Evolutionary conservation across 1,140 invertebrate species (phyloP).

Genomic region (Magallana ariakensis): DNA sequence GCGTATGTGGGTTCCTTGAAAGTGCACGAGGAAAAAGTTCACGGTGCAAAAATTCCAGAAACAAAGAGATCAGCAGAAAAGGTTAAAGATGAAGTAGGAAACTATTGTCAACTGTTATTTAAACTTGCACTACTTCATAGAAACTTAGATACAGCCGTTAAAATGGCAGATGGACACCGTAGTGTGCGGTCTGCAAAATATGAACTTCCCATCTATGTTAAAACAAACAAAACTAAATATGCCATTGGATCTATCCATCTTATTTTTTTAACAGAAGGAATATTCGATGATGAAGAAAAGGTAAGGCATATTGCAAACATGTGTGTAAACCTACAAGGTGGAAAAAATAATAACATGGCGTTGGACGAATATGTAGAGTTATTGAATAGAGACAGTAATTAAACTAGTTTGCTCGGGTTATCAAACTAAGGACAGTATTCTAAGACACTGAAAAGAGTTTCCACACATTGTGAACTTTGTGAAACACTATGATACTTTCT

Average conservation of each 20-base stretch:
- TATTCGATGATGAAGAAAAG: neutral
- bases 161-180: slow-evolving; percentile 41
- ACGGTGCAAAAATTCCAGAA: no score
- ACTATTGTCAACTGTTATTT: no score
- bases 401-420: slow-evolving; percentile 13
- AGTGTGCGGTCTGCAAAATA: slow-evolving; percentile 44
- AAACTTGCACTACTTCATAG: slow-evolving; percentile 27
- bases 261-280: neutral
- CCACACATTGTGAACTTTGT: slow-evolving; percentile 32
- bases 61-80: no score
- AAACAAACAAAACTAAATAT: slow-evolving; percentile 53
- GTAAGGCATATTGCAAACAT: slow-evolving; percentile 39
- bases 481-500: slow-evolving; percentile 13
- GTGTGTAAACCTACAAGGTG: slow-evolving; percentile 33
- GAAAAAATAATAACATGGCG: slow-evolving; percentile 46
- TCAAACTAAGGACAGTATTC: slow-evolving; percentile 48
- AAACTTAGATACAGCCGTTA: slow-evolving; percentile 49
- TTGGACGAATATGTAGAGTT: slow-evolving; percentile 47
- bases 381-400: slow-evolving; percentile 35
- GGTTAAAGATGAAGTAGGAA: no score
- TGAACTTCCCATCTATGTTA: slow-evolving; percentile 44
- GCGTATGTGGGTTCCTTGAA: slow-evolving; percentile 7
- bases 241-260: no score
- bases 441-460: slow-evolving; percentile 47
- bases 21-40: no score